These are phyloP conservation scores for Mus spretus DNA, from an alignment of 2,797 vertebrate genomes.

Conservation along the genomic window DNA sequence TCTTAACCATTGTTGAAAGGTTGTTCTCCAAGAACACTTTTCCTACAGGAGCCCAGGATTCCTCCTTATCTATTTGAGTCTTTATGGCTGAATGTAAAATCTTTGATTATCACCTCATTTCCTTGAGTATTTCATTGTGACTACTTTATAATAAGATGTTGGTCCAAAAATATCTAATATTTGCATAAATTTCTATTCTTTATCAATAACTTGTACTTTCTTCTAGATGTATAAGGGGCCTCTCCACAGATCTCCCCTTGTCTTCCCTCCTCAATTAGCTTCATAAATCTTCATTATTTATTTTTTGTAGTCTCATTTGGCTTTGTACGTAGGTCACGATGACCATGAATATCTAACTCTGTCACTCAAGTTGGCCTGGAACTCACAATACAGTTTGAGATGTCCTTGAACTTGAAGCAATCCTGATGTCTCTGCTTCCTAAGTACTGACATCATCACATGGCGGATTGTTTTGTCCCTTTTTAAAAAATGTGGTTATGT, in stretches of 20 bases:
- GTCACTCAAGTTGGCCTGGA: background rate
- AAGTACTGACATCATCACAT: background rate
- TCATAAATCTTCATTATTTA: background rate
- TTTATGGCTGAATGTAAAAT: background rate
- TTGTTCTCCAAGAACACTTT: background rate
- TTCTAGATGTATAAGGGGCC: background rate
- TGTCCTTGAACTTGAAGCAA: background rate
- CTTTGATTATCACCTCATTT: background rate
- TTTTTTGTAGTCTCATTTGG: background rate
- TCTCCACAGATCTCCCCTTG: background rate
- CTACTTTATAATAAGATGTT: background rate
- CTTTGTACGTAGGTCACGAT: too few species aligned
- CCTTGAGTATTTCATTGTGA: background rate
- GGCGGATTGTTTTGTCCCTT: background rate
- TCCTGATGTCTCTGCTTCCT: background rate
- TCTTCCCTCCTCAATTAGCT: background rate
- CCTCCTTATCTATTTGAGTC: background rate
- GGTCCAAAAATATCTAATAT: background rate
- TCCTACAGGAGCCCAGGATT: background rate
- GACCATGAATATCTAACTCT: background rate
- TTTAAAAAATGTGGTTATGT: background rate
- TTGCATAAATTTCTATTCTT: background rate
- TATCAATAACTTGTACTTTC: background rate
- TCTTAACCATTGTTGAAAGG: conserved; percentile 14
- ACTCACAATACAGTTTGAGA: background rate